Percentiles rank a stretch among this genome's conserved stretches.
phyloP scores from a whole-genome alignment of 2,797 vertebrate species.

The Antennarius maculatus region DNA sequence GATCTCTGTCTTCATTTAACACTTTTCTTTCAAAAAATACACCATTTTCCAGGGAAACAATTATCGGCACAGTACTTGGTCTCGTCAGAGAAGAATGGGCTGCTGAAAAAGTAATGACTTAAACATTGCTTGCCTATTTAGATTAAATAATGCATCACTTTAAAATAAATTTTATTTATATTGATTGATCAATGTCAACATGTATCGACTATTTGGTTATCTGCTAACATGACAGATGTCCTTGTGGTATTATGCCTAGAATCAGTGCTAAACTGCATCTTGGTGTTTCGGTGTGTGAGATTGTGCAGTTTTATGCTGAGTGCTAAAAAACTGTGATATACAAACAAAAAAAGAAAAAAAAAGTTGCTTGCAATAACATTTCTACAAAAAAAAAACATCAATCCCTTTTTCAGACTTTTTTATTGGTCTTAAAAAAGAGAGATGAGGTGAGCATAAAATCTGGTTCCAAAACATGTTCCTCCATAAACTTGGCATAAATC shows the following conservation, averaged over 20 bases:
- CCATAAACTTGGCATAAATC: not conserved
- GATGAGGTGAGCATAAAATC: too few relatives aligned
- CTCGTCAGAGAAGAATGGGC: not conserved
- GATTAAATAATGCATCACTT: not conserved
- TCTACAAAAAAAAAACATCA: too few relatives aligned
- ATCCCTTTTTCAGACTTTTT: not conserved
- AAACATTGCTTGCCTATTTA: not conserved
- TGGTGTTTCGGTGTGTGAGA: too few relatives aligned
- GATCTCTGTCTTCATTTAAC: slow-evolving; percentile 9
- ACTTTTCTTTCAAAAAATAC: slow-evolving; percentile 17
- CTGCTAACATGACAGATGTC: not conserved
- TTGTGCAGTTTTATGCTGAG: not conserved
- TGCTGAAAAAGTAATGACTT: not conserved
- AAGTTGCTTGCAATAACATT: not conserved
- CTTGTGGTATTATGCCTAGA: not conserved
- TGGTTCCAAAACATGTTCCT: not conserved
- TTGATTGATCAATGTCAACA: slow-evolving; percentile 4
- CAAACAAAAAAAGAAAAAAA: not conserved
- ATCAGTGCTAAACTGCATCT: not conserved
- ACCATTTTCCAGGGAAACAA: slow-evolving; percentile 1
- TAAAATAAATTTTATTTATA: too few relatives aligned
- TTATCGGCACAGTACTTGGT: too few relatives aligned
- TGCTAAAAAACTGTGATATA: not conserved
- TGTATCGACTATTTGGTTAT: not conserved
- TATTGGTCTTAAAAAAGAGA: too few relatives aligned